Base-by-base conservation (phyloP, 2,113 vertebrate genomes). In the Sisor rabdophorus region DNA sequence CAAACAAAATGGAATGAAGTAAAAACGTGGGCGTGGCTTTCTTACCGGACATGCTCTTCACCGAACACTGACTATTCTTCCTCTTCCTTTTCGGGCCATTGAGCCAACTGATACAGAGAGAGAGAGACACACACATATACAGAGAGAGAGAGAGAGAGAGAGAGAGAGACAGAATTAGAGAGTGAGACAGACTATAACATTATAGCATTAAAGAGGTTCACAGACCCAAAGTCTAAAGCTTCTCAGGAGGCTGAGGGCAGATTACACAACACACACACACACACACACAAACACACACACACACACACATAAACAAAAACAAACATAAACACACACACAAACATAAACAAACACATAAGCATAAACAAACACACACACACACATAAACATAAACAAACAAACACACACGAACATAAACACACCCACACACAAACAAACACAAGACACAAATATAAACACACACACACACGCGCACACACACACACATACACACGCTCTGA, bases 11-110 rank as follows among this genome's bases (percentile, higher is more conserved):
- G 3, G 26, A 60, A 32, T 60, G 2, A n/a, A 63, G 55, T 59
- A n/a, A 40, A 30, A 16, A 30, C 16, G 40, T n/a, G 28, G 44
- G 52, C 11, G 48, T 19, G 65, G 9, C 48, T 11, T 11, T 86
- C 87, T 87, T 93, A 97, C 95, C 96, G 93, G 95, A 97, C 95
- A 98, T 96, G 88, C 93, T 95, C 93, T 98, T 98, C 93, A 98
- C 90, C 91, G 95, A 95, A 95, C 95, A 97, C 94, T 96, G 95
- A 92, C 96, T 97, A 93, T 95, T 97, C 93, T 98, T 98, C 91
- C 95, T 96, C 92, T 97, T 98, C 91, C 95, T 94, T 89, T 98
- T 98, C 85, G 91, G 89, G 90, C 95, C 95, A 98, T 98, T 94
- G 93, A 94, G 95, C 92, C 95, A 96, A 95, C 96, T 95, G 89